Evolutionary conservation across 2,113 vertebrate genomes (phyloP), one percentile per base, ranked within the genome.

Genomic region (Nesogale talazaci): DNA sequence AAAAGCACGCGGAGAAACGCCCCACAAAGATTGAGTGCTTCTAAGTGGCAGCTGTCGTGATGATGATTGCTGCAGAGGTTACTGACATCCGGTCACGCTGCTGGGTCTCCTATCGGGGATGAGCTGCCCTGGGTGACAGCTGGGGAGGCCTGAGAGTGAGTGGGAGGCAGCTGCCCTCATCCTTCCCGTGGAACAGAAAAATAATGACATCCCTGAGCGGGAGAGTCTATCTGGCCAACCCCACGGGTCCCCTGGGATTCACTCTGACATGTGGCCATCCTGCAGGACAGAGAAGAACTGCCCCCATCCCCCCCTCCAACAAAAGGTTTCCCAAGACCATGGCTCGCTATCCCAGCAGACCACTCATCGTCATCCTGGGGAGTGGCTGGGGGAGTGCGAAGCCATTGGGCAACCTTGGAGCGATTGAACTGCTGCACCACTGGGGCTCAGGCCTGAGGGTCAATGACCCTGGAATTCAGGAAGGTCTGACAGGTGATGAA

Each of bases 161-260:
- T 14, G 23, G 67, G 91, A 88, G 76, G 90, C 34, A 69, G 80
- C 42, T 27, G 22, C 90, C 94, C 94, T 83, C 29, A 69, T 67
- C 78, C 67, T 92, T 86, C 83, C 40, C 0, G 57, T 27, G 52
- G 76, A 10, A 52, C 46, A 52, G 14, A 52, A 10, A 52, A 8
- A 11, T 52, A 52, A 52, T 7, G 85, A 72, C 84, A 14, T 1
- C 20, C 40, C 31, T 69, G 61, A 59, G 80, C 56, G 22, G 70
- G 36, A 63, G 57, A n/a, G 4, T 22, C 81, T 34, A 65, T 67
- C 34, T 61, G 6, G 31, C 65, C 65, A 69, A 69, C 31, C 8
- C n/a, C 69, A 72, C n/a, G 7, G 19, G 16, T 31, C 29, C 15
- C 29, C 15, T 14, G 12, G 15, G 6, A 15, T 70, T 15, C 14